A percentile compares a stretch with the other conserved stretches of the same genome.
phyloP scores from a whole-genome alignment of 2,888 invertebrate genomes.

The Meganola albula region DNA sequence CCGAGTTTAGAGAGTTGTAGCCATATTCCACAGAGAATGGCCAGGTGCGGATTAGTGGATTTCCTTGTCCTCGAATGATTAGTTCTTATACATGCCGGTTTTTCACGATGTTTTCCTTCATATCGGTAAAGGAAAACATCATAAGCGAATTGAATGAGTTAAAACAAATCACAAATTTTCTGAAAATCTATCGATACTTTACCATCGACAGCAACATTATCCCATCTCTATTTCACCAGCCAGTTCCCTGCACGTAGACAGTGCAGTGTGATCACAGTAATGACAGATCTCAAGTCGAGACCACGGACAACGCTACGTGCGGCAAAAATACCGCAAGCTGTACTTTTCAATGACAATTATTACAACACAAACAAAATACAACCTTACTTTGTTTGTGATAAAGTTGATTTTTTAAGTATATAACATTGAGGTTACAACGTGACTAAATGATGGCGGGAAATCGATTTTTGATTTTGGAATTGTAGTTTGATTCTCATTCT shows the following conservation, averaged over 20 bases:
- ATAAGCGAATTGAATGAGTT: background rate
- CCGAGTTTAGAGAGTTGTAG: too few relatives aligned
- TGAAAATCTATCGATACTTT: slow-evolving; percentile 22
- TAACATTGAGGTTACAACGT: slow-evolving; percentile 22
- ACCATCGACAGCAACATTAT: slow-evolving; percentile 24
- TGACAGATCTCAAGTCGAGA: slow-evolving; percentile 67
- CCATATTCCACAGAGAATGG: too few relatives aligned
- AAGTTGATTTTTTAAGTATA: background rate
- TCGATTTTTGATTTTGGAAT: slow-evolving; percentile 30
- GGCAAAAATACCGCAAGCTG: slow-evolving; percentile 58
- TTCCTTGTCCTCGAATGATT: too few relatives aligned
- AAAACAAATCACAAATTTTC: too few relatives aligned
- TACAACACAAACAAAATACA: slow-evolving; percentile 16
- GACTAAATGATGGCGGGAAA: slow-evolving; percentile 30
- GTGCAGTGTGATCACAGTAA: slow-evolving; percentile 73
- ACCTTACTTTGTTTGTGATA: slow-evolving; percentile 5
- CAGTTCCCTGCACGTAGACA: slow-evolving; percentile 63
- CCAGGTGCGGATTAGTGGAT: too few relatives aligned
- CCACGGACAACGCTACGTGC: slow-evolving; percentile 60
- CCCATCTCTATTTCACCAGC: slow-evolving; percentile 46
- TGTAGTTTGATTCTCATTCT: slow-evolving; percentile 13
- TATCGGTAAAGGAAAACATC: too few relatives aligned
- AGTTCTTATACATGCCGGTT: too few relatives aligned
- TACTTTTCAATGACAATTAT: slow-evolving; percentile 36
- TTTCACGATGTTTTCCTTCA: too few relatives aligned